Conservation (phyloP, 2,113 vertebrate species). For the Papio anubis region DNA sequence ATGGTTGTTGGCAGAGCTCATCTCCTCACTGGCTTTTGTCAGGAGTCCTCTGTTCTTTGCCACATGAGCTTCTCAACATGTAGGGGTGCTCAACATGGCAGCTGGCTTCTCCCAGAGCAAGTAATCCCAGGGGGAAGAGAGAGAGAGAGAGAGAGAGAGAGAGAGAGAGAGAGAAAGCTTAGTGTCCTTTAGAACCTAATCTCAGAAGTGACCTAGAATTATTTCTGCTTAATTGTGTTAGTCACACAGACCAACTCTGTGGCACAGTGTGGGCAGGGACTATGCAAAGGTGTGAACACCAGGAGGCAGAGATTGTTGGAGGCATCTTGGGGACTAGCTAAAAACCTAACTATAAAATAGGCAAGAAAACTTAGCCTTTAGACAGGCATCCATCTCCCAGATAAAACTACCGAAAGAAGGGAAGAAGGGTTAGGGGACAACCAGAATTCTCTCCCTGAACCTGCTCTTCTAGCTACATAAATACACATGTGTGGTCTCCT, state of each 20-base stretch:
- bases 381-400: background rate
- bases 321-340: background rate
- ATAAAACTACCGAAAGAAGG: background rate
- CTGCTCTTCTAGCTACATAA: no score
- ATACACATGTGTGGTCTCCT: fast-evolving
- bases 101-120: background rate
- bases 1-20: background rate
- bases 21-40: background rate
- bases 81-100: background rate
- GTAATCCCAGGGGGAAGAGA: background rate
- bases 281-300: background rate
- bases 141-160: no score
- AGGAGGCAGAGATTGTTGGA: background rate
- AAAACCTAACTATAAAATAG: background rate
- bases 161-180: no score
- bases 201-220: background rate
- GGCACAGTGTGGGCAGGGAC: background rate
- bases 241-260: background rate
- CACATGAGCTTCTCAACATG: no score
- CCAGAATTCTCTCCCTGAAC: background rate
- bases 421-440: background rate
- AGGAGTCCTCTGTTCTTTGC: background rate
- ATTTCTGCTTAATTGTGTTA: background rate
- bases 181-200: background rate
- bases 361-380: background rate